Percentiles rank a stretch among this genome's conserved stretches.
These are phyloP conservation scores for Brachyhypopomus gauderio DNA, from an alignment of 2,113 vertebrate species.

Conservation along the genomic window DNA sequence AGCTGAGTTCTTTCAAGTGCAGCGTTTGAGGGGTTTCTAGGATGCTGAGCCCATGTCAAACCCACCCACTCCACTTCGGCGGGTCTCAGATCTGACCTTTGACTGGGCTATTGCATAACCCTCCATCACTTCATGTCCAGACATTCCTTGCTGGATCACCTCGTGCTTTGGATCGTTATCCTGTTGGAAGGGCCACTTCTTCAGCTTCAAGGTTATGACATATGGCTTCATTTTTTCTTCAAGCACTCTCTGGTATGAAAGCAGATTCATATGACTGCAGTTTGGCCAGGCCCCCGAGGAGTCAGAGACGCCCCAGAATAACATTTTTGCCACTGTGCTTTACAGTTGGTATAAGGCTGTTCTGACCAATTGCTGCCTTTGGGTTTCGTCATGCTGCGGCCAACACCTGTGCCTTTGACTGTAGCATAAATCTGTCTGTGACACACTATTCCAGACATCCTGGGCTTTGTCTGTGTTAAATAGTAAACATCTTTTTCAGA, in stretches of 20 bases:
- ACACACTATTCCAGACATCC: neutral
- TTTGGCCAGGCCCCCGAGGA: conserved; percentile 21
- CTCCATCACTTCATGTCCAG: neutral
- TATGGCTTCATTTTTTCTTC: neutral
- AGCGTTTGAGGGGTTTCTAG: neutral
- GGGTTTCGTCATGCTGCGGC: neutral
- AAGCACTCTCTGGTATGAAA: conserved; percentile 18
- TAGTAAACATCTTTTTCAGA: neutral
- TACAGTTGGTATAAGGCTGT: neutral
- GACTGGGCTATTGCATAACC: conserved; percentile 9
- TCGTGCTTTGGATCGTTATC: conserved; percentile 11
- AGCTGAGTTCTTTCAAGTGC: neutral
- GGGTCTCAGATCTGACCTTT: neutral
- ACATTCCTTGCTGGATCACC: conserved; percentile 16
- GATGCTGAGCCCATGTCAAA: neutral
- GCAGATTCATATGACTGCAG: neutral
- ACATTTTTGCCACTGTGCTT: neutral
- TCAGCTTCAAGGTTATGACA: conserved; percentile 19
- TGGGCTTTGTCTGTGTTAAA: neutral
- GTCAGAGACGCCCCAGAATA: conserved; percentile 8
- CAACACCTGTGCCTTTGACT: too few species aligned
- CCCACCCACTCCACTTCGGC: neutral
- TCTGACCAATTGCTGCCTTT: conserved; percentile 20
- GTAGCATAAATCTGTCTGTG: too few species aligned
- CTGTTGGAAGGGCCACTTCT: conserved; percentile 19